Percentiles rank a stretch among this genome's conserved stretches.
Conservation (phyloP, 2,797 vertebrate genomes). For the Gila robusta region DNA sequence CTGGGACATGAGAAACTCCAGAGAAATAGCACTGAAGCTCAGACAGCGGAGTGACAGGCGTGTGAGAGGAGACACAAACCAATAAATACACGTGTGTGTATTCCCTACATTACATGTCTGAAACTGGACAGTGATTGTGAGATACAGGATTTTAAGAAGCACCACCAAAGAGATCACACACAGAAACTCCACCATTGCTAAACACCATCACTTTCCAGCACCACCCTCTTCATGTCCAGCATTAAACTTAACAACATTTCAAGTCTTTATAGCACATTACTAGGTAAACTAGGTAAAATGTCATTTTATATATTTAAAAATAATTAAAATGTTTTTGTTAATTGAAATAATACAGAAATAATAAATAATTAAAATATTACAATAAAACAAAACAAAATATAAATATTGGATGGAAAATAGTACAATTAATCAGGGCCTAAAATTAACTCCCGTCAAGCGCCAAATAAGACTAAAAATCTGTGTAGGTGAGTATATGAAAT, state of each 20-base stretch:
- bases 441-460: neutral
- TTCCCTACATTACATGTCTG: neutral
- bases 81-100: slow-evolving; percentile 18
- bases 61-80: slow-evolving; percentile 37
- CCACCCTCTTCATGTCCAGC: neutral
- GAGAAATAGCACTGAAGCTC: slow-evolving; percentile 82
- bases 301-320: neutral
- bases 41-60: slow-evolving; percentile 63
- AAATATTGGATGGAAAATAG: neutral
- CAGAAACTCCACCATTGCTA: slow-evolving; percentile 22
- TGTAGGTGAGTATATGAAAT: neutral
- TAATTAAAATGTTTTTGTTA: neutral
- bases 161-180: slow-evolving; percentile 35
- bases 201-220: slow-evolving; percentile 46
- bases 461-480: no score
- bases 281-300: neutral
- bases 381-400: neutral
- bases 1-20: slow-evolving; percentile 74
- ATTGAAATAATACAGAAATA: neutral
- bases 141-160: slow-evolving; percentile 30
- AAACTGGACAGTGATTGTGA: slow-evolving; percentile 42
- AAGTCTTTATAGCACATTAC: neutral
- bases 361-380: no score
- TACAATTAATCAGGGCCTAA: neutral
- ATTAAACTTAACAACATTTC: neutral